These are phyloP conservation scores for Pimpla rufipes DNA, from an alignment of 2,888 invertebrate species.

Conservation along the genomic window DNA sequence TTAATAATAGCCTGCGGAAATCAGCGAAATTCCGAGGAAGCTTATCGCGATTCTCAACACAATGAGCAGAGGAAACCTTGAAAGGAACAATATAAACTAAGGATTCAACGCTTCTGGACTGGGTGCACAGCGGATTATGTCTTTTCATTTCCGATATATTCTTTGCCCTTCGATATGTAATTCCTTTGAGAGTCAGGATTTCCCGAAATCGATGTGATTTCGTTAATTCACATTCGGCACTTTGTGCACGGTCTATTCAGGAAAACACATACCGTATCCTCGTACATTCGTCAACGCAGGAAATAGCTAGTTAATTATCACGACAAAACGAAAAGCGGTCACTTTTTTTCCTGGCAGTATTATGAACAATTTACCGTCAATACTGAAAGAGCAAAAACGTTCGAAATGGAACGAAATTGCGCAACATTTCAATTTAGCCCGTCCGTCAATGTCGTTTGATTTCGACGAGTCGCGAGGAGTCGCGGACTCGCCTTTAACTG, in stretches of 20 bases:
- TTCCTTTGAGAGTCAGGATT: slow-evolving; percentile 35
- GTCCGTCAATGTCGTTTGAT: slow-evolving; percentile 2
- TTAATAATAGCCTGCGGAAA: background rate
- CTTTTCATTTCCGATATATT: slow-evolving; percentile 13
- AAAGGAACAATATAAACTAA: slow-evolving; percentile 25
- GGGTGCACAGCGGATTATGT: background rate
- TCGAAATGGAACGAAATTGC: slow-evolving; percentile 18
- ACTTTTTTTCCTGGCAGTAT: slow-evolving; percentile 53
- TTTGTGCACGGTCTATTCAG: slow-evolving; percentile 13
- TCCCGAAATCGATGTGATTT: slow-evolving; percentile 33
- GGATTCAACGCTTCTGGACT: slow-evolving; percentile 14
- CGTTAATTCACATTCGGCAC: slow-evolving; percentile 28
- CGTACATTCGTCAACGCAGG: slow-evolving; percentile 14
- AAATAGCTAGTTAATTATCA: slow-evolving; percentile 9
- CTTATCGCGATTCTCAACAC: slow-evolving; percentile 14
- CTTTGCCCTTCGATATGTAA: slow-evolving; percentile 52
- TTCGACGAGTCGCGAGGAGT: background rate
- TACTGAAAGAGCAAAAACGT: slow-evolving; percentile 13
- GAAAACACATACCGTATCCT: slow-evolving; percentile 21
- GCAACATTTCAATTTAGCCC: slow-evolving; percentile 16
- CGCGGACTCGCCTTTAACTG: background rate
- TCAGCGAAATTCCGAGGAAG: background rate
- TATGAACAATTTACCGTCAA: slow-evolving; percentile 38
- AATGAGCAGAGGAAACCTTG: slow-evolving; percentile 18
- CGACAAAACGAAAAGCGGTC: slow-evolving; percentile 3